Conservation (phyloP, 2,113 vertebrate genomes). For the Epinephelus moara region DNA sequence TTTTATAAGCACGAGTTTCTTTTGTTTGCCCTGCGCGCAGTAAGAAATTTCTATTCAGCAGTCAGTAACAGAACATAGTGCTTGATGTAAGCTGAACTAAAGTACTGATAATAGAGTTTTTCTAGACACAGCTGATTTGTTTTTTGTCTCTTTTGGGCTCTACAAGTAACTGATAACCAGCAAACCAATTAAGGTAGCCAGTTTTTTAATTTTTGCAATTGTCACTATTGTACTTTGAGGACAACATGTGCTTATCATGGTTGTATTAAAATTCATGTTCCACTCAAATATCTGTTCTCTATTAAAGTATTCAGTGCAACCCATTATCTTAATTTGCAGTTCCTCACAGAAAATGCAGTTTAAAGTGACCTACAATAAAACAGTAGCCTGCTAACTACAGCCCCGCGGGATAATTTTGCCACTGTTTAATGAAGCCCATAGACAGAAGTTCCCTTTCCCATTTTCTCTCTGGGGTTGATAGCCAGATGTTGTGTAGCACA, state of each 20-base stretch:
- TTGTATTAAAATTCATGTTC: slow-evolving; percentile 4
- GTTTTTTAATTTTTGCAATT: slow-evolving; percentile 1
- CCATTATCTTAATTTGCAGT: slow-evolving; percentile 20
- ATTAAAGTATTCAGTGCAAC: slow-evolving; percentile 1
- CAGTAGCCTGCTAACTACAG: slow-evolving; percentile 21
- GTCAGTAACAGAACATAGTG: not conserved
- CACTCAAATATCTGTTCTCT: not conserved
- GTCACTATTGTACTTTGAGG: slow-evolving; percentile 2
- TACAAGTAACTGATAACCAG: slow-evolving; percentile 23
- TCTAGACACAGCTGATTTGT: not conserved
- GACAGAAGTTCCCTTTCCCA: slow-evolving; percentile 40
- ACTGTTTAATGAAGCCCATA: slow-evolving; percentile 56
- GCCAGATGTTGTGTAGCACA: slow-evolving; percentile 66
- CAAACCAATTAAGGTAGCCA: slow-evolving; percentile 13
- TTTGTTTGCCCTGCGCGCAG: slow-evolving; percentile 34
- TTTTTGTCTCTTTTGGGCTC: not conserved
- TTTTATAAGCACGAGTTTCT: not conserved
- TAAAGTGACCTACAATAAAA: slow-evolving; percentile 38
- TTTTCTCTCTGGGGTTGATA: slow-evolving; percentile 57
- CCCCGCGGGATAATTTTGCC: slow-evolving; percentile 31
- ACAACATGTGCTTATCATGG: slow-evolving; percentile 8
- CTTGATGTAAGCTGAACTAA: slow-evolving; percentile 22
- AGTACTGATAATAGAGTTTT: not conserved
- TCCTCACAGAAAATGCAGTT: slow-evolving; percentile 2
- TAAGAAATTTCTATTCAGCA: slow-evolving; percentile 18